These are phyloP conservation scores for Coregonus ussuriensis DNA, from an alignment of 2,797 vertebrate species.

Conservation along the genomic window DNA sequence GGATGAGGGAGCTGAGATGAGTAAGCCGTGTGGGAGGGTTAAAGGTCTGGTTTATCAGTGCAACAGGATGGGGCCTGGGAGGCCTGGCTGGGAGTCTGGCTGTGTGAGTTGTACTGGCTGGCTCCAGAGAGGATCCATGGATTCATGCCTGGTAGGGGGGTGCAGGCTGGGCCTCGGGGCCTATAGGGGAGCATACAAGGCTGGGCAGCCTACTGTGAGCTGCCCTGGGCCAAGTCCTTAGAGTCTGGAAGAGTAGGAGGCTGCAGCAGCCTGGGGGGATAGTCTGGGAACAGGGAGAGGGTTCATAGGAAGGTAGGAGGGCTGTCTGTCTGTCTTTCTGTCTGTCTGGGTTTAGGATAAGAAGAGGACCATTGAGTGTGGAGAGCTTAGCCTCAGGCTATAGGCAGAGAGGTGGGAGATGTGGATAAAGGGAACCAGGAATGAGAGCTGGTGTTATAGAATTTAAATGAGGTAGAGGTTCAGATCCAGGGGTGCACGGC, in stretches of 20 bases:
- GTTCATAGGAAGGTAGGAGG: background rate
- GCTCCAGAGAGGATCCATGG: background rate
- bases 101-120: background rate
- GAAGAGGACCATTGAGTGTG: background rate
- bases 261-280: background rate
- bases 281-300: background rate
- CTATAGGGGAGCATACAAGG: background rate
- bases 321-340: background rate
- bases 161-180: background rate
- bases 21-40: background rate
- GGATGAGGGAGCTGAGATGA: background rate
- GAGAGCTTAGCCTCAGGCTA: conserved; percentile 1
- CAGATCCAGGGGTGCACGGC: too few relatives aligned
- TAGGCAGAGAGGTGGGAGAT: background rate
- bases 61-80: background rate
- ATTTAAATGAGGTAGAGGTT: background rate
- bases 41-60: background rate
- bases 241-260: background rate
- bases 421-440: background rate
- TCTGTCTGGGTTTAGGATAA: background rate
- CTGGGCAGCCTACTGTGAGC: background rate
- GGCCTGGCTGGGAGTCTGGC: background rate
- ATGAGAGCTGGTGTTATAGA: background rate
- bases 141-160: background rate
- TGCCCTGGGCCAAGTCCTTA: background rate